Conservation (phyloP, 2,888 invertebrate genomes). For the Drosophila vallismaia region DNA sequence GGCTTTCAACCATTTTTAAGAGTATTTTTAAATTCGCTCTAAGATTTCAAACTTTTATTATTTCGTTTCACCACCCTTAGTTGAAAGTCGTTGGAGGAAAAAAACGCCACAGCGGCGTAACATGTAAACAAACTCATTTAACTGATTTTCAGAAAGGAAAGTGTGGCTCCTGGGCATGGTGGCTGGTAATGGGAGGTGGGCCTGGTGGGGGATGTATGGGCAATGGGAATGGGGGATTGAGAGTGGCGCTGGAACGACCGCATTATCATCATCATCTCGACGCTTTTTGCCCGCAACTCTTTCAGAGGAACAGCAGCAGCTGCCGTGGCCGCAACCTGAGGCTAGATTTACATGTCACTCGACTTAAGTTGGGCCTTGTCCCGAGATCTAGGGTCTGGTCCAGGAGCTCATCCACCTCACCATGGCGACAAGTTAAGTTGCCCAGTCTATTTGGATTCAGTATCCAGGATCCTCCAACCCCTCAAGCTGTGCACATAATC, state of each 20-base stretch:
- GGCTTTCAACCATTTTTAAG: neutral
- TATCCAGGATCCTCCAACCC: conserved; percentile 31
- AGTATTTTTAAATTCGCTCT: conserved; percentile 25
- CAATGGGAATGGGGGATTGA: neutral
- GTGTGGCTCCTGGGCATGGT: conserved; percentile 66
- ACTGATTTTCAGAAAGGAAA: conserved; percentile 73
- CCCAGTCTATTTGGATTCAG: conserved; percentile 37
- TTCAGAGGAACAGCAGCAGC: conserved; percentile 50
- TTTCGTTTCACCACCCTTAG: conserved; percentile 35
- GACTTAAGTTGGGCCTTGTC: conserved; percentile 44
- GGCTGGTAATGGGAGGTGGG: conserved; percentile 46
- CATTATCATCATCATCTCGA: conserved; percentile 47
- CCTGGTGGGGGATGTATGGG: conserved; percentile 11
- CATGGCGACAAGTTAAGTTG: conserved; percentile 52
- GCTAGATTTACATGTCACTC: conserved; percentile 81
- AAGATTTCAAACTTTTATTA: conserved; percentile 25
- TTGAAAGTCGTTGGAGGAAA: conserved; percentile 16
- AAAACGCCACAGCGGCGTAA: conserved; percentile 48
- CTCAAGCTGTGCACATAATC: conserved; percentile 71
- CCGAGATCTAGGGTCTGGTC: conserved; percentile 28
- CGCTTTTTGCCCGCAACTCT: conserved; percentile 58
- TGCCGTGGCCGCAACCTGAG: conserved; percentile 60
- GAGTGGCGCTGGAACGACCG: conserved; percentile 35
- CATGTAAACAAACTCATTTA: conserved; percentile 79
- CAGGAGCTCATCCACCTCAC: conserved; percentile 51